Evolutionary conservation across 2,113 vertebrate species (phyloP), one percentile per base, ranked within the genome.

Genomic region (Verasper variegatus): DNA sequence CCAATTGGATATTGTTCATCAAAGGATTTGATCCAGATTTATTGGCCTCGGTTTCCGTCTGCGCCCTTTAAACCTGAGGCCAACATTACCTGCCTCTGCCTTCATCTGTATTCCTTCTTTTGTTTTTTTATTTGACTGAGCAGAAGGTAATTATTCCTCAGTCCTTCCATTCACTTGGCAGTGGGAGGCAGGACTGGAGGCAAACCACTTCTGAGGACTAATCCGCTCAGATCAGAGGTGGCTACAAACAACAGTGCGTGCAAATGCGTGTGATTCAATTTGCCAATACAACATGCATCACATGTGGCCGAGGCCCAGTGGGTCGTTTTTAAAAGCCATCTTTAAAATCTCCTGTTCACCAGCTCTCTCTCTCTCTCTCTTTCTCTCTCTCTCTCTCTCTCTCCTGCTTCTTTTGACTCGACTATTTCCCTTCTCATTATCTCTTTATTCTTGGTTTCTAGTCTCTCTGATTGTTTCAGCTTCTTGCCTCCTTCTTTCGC

Each of bases 141-240:
- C 73, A 77, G 64, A 82, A 80, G 76, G 85, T 88, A 87, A 91
- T 92, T 90, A 90, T 90, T 87, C 86, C 74, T 73, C 74, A 71
- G 79, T 74, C 67, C 74, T 94, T 93, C 69, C 74, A 85, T 76
- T 84, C 68, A n/a, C 74, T 69, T 68, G 72, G 82, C 82, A 74
- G 84, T 72, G 68, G 81, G 82, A 91, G 51, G 74, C 71, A 68
- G 54, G 10, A 83, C 86, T 80, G 66, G 64, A 76, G 84, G 81
- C 76, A 79, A 82, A 82, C 62, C 82, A 64, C 70, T 84, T 70
- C 66, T 70, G 73, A 74, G 83, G 78, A 84, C 82, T 83, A 88
- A 89, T 83, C 62, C 18, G 66, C 69, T 74, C 75, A 71, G 69
- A 66, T 60, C 66, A 65, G 73, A 52, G 84, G 68, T 81, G 81